Conservation (phyloP, 2,888 invertebrate species). For the Esperia sulphurella region DNA sequence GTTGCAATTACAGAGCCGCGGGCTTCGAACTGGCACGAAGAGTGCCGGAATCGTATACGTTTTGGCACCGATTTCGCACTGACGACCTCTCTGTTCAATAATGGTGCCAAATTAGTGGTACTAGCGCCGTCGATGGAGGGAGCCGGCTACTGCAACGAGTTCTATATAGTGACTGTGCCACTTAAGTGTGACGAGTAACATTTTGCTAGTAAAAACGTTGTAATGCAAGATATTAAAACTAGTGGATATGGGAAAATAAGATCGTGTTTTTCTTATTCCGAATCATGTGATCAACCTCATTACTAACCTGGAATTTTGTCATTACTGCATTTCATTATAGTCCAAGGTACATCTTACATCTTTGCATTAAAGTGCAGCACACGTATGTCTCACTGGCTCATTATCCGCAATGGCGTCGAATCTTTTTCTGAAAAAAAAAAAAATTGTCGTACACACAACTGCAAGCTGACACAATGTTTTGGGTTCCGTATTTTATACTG, state of each 20-base stretch:
- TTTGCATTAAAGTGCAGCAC: constrained; percentile 6
- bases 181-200: constrained; percentile 17
- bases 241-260: no score
- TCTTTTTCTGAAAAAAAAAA: constrained; percentile 62
- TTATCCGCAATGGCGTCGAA: constrained; percentile 53
- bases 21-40: constrained; percentile 35
- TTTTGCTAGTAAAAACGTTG: not conserved
- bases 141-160: constrained; percentile 29
- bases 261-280: no score
- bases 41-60: constrained; percentile 38
- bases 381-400: constrained; percentile 29
- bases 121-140: constrained; percentile 32
- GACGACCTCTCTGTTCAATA: constrained; percentile 31
- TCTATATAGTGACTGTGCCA: constrained; percentile 27
- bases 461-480: not conserved
- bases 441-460: constrained; percentile 19
- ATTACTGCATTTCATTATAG: not conserved
- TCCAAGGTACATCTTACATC: not conserved
- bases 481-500: constrained; percentile 2
- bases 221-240: no score
- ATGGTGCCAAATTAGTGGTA: constrained; percentile 53
- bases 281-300: no score
- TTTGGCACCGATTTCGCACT: constrained; percentile 51
- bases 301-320: no score
- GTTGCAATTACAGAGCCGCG: constrained; percentile 42